phyloP scores from a whole-genome alignment of 2,888 invertebrate species.

The Noctua janthe region DNA sequence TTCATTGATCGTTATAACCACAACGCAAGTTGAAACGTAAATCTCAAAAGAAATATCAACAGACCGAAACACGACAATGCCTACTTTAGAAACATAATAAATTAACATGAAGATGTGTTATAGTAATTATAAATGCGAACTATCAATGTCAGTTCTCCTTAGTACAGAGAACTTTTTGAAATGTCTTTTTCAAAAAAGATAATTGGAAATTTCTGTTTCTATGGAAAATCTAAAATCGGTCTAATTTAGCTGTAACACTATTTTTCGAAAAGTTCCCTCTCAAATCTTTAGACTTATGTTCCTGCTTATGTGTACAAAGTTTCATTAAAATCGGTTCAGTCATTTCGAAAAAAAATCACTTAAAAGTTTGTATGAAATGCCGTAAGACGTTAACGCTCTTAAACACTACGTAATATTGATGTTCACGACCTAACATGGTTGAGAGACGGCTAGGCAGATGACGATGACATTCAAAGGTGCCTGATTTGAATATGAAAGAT shows the following conservation, averaged over 20 bases:
- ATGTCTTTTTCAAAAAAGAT: too few relatives aligned
- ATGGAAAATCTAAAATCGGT: too few relatives aligned
- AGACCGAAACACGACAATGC: neutral
- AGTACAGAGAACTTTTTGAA: too few relatives aligned
- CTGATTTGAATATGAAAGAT: neutral
- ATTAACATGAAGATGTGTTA: neutral
- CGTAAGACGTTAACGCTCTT: too few relatives aligned
- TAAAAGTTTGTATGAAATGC: too few relatives aligned
- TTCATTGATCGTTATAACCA: conserved; percentile 9
- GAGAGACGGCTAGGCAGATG: neutral
- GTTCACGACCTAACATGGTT: neutral
- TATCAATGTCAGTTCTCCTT: neutral
- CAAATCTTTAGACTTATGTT: too few relatives aligned
- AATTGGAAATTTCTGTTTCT: too few relatives aligned
- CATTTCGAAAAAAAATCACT: too few relatives aligned
- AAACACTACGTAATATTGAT: neutral
- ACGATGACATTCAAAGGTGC: neutral
- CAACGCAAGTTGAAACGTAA: neutral
- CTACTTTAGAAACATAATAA: neutral
- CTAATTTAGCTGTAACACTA: too few relatives aligned
- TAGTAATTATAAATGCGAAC: neutral
- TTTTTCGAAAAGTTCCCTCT: too few relatives aligned
- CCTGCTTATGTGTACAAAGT: too few relatives aligned
- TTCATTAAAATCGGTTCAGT: too few relatives aligned
- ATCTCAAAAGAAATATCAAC: neutral